Evolutionary conservation across 2,113 vertebrate species (phyloP), one percentile per base, ranked within the genome.

Genomic region (Catharus bicknelli): DNA sequence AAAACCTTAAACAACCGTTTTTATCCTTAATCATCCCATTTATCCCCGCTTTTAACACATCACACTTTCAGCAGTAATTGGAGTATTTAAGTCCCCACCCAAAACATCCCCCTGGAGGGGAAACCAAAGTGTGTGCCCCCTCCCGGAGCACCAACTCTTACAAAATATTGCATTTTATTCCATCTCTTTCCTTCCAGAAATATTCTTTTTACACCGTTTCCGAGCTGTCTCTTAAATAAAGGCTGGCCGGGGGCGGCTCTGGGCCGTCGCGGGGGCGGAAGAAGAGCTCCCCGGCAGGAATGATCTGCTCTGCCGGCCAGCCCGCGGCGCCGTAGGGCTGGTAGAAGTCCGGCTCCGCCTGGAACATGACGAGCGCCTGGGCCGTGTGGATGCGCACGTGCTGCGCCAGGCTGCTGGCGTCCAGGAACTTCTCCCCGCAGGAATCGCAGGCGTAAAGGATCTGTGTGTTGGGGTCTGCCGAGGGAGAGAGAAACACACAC

Each of bases 381-480:
- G 99, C 99, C 1, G 99, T 99, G 98, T 99, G 99, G 96, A 99
- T 99, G 84, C 99, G 99, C 17, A 99, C 99, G 2, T 99, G 99
- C 97, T 99, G 99, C 1, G 99, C 99, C 76, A 99, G 96, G 88
- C 99, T 99, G 95, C 94, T 98, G 77, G 99, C 99, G 1, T 99
- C 99, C 96, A 99, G 92, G 94, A 99, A 99, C 91, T 99, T 99
- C 86, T 99, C 99, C 8, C 99, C 99, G 12, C 99, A 99, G 4
- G 99, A 99, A 83, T 99, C 99, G 16, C 99, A 99, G 34, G 99
- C 99, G 0, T 99, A 99, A 23, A 99, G 97, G 95, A 99, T 99
- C 95, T 99, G 99, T 1, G 99, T 99, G 97, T 99, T 99, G 91
- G 99, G 99, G 90, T 99, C 99, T 99, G 97, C 18, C 26, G 62